Conservation (phyloP, 1,140 invertebrate genomes). For the Hylaeus volcanicus region DNA sequence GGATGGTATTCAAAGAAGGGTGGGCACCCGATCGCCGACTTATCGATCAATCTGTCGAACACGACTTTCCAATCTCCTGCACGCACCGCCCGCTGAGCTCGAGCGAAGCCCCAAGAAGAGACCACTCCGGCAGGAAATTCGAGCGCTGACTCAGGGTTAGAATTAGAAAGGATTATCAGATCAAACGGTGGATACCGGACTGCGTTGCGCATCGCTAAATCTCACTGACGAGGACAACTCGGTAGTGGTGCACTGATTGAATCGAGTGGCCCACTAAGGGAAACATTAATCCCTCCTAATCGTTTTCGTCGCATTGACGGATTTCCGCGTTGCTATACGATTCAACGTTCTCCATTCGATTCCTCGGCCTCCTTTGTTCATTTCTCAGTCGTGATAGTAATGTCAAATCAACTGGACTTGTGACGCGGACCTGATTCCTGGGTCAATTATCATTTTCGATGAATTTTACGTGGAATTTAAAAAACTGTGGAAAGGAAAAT, state of each 20-base stretch:
- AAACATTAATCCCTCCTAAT: neutral
- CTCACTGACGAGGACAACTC: neutral
- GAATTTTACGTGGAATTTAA: too few relatives aligned
- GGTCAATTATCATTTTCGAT: too few relatives aligned
- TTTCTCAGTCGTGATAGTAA: too few relatives aligned
- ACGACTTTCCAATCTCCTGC: conserved; percentile 40
- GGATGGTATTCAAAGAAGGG: conserved; percentile 8
- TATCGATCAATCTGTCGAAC: conserved; percentile 40
- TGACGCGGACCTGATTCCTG: too few relatives aligned
- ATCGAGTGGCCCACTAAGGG: conserved; percentile 4
- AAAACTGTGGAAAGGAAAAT: too few relatives aligned
- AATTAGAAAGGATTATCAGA: conserved; percentile 46
- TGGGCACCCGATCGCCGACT: neutral
- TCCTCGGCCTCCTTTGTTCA: too few relatives aligned
- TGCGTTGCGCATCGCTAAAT: neutral
- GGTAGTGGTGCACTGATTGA: neutral
- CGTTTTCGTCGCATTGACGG: neutral
- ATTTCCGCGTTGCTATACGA: neutral
- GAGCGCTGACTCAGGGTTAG: conserved; percentile 8
- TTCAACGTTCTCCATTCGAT: too few relatives aligned
- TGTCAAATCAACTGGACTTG: too few relatives aligned
- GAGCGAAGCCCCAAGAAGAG: conserved; percentile 16
- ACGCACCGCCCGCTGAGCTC: neutral
- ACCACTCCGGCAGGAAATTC: conserved; percentile 4
- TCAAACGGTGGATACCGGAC: conserved; percentile 38